phyloP scores from a whole-genome alignment of 2,888 invertebrate genomes.

The Drosophila antonietae region DNA sequence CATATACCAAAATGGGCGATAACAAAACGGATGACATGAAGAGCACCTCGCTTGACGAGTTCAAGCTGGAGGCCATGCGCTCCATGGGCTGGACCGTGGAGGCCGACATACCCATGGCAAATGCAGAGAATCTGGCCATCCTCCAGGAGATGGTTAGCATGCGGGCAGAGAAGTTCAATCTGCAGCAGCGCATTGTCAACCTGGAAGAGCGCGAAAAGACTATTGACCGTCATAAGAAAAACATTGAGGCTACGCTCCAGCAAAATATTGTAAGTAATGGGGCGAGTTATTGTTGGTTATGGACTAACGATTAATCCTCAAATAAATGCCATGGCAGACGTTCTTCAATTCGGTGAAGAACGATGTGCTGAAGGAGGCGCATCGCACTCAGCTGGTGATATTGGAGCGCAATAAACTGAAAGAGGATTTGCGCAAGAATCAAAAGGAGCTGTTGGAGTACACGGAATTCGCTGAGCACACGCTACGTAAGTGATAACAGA shows the following conservation, averaged over 20 bases:
- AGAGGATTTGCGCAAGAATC: slow-evolving; percentile 73
- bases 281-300: not conserved
- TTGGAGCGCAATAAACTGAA: slow-evolving; percentile 83
- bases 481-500: slow-evolving; percentile 76
- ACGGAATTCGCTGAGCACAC: slow-evolving; percentile 73
- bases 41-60: slow-evolving; percentile 63
- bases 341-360: slow-evolving; percentile 86
- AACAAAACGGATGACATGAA: slow-evolving; percentile 72
- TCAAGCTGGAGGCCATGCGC: slow-evolving; percentile 76
- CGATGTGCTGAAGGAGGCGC: slow-evolving; percentile 89
- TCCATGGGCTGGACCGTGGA: slow-evolving; percentile 85
- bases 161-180: slow-evolving; percentile 85
- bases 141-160: slow-evolving; percentile 85
- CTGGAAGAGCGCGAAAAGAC: slow-evolving; percentile 84
- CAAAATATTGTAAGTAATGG: slow-evolving; percentile 86
- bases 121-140: slow-evolving; percentile 87
- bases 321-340: slow-evolving; percentile 85
- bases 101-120: slow-evolving; percentile 92
- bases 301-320: not conserved
- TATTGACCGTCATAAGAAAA: slow-evolving; percentile 85
- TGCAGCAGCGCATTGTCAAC: slow-evolving; percentile 85
- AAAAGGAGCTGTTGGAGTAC: slow-evolving; percentile 73
- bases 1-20: slow-evolving; percentile 8
- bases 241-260: slow-evolving; percentile 86
- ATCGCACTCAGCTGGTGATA: slow-evolving; percentile 83